phyloP scores from a whole-genome alignment of 1,140 invertebrate genomes.

The Drosophila pallidifrons region DNA sequence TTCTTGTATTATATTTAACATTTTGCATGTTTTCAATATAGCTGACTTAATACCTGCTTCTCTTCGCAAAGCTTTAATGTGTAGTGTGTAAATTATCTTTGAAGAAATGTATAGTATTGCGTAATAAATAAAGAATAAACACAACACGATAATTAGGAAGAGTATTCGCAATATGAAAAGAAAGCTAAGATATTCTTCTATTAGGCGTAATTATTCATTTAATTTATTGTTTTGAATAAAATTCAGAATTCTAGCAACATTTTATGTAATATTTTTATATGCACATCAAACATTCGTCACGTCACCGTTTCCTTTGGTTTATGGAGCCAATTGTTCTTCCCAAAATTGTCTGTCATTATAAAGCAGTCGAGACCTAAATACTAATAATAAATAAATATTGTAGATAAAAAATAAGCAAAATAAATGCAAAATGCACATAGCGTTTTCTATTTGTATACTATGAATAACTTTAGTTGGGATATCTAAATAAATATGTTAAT shows the following conservation, averaged over 20 bases:
- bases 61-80: background rate
- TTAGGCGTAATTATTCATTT: slow-evolving; percentile 27
- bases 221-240: slow-evolving; percentile 7
- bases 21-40: slow-evolving; percentile 52
- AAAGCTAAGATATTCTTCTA: slow-evolving; percentile 3
- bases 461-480: slow-evolving; percentile 38
- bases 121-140: no score
- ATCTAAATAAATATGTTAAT: slow-evolving; percentile 20
- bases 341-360: slow-evolving; percentile 63
- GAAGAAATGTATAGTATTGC: background rate
- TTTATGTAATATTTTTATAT: slow-evolving; percentile 26
- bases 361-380: slow-evolving; percentile 65
- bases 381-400: slow-evolving; percentile 44
- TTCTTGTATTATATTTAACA: slow-evolving; percentile 37
- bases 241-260: slow-evolving; percentile 10
- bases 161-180: slow-evolving; percentile 3
- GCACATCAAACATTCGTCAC: slow-evolving; percentile 35
- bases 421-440: slow-evolving; percentile 6
- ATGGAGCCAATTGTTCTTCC: slow-evolving; percentile 54
- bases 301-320: slow-evolving; percentile 64
- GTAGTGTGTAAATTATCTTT: background rate
- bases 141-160: background rate
- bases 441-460: slow-evolving; percentile 34
- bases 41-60: slow-evolving; percentile 8
- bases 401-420: slow-evolving; percentile 13